phyloP scores from a whole-genome alignment of 2,797 vertebrate genomes.

The Hoplostethus mediterraneus region DNA sequence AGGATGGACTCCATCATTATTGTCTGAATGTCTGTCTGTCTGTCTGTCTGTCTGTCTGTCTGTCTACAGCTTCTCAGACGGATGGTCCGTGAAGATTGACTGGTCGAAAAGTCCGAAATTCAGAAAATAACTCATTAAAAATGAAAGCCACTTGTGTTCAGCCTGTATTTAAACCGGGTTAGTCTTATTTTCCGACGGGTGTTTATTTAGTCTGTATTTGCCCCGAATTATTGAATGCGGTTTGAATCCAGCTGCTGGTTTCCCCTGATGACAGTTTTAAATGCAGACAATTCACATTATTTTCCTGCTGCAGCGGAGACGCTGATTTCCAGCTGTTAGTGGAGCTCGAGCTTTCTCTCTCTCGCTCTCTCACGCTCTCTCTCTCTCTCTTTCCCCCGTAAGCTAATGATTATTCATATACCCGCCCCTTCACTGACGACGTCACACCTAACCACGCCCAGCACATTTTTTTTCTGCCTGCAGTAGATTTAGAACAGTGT shows the following conservation, averaged over 20 bases:
- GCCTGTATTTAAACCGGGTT: not conserved
- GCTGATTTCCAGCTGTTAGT: constrained; percentile 45
- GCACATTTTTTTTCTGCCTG: not conserved
- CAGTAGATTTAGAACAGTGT: no score
- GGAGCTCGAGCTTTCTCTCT: not conserved
- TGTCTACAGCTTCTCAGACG: constrained; percentile 15
- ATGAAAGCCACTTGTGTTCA: constrained; percentile 16
- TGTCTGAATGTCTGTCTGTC: not conserved
- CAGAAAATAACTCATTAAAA: constrained; percentile 51
- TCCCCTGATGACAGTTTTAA: constrained; percentile 26
- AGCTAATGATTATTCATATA: constrained; percentile 55
- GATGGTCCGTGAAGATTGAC: constrained; percentile 6
- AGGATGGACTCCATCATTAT: constrained; percentile 90
- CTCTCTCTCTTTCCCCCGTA: constrained; percentile 5
- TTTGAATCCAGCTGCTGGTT: constrained; percentile 27
- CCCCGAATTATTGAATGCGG: not conserved
- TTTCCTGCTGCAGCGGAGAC: constrained; percentile 16
- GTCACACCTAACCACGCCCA: constrained; percentile 19
- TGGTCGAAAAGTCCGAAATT: no score
- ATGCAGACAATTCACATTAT: constrained; percentile 50
- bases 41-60: not conserved
- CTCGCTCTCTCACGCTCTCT: not conserved
- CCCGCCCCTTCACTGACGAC: constrained; percentile 44
- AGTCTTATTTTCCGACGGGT: not conserved
- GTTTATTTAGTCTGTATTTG: no score